A percentile compares a stretch with the other conserved stretches of the same genome.
Evolutionary conservation across 2,888 invertebrate species (phyloP).

Genomic region (Frankliniella intonsa): DNA sequence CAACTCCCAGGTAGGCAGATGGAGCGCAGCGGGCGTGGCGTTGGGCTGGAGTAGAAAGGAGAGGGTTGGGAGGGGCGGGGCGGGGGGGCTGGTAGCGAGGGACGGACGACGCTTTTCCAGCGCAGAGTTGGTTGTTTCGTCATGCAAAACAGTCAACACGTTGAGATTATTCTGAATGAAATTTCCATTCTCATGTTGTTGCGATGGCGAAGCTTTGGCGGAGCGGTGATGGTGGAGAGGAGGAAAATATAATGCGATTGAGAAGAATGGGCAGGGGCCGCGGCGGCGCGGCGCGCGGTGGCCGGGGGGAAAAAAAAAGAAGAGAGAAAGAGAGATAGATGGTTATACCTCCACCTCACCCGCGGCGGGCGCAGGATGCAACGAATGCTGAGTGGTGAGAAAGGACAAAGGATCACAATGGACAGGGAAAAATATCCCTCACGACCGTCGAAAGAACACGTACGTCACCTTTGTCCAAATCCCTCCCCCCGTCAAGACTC

Average conservation of each 20-base stretch:
- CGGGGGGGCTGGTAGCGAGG: neutral
- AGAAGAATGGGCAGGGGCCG: neutral
- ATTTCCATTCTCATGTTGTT: constrained; percentile 27
- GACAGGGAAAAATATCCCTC: no score
- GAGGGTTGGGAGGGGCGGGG: neutral
- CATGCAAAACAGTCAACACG: constrained; percentile 26
- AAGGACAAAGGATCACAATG: no score
- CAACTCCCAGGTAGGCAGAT: no score
- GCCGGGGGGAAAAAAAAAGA: neutral
- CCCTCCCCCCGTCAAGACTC: no score
- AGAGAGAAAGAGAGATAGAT: neutral
- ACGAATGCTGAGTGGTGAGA: no score
- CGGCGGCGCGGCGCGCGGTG: neutral
- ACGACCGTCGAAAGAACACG: no score
- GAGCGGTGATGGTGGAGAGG: neutral
- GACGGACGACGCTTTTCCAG: neutral
- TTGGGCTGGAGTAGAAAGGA: neutral
- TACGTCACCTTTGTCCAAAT: no score
- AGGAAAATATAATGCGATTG: neutral
- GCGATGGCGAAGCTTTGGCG: constrained; percentile 10
- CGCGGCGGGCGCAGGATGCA: neutral
- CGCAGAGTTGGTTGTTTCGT: constrained; percentile 4
- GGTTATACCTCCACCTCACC: neutral
- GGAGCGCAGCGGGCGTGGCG: no score
- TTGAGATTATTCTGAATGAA: constrained; percentile 27